Percentiles rank a stretch among this genome's conserved stretches.
phyloP scores from a whole-genome alignment of 2,888 invertebrate genomes.

The Arenicola marina region DNA sequence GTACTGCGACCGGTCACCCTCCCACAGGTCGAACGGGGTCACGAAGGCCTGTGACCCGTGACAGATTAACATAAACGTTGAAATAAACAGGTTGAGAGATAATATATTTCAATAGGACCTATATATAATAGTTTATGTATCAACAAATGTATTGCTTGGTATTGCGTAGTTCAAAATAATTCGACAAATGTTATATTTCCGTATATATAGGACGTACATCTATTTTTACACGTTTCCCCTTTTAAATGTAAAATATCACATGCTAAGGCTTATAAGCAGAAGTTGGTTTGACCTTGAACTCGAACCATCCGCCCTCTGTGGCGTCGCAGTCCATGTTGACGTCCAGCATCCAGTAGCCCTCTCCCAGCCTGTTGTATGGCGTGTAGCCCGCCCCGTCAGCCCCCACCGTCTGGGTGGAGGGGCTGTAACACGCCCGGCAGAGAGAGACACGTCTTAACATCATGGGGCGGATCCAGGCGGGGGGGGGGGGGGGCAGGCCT shows the following conservation, averaged over 20 bases:
- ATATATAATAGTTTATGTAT: too few species aligned
- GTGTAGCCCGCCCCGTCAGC: conserved; percentile 17
- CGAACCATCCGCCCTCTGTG: conserved; percentile 59
- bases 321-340: conserved; percentile 58
- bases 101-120: too few species aligned
- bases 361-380: conserved; percentile 41
- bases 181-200: too few species aligned
- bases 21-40: conserved; percentile 46
- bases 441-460: too few species aligned
- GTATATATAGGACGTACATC: not conserved
- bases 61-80: too few species aligned
- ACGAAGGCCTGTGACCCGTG: too few species aligned
- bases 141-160: too few species aligned
- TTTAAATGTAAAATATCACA: not conserved
- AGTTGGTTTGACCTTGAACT: conserved; percentile 60
- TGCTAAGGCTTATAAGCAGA: not conserved
- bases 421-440: too few species aligned
- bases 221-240: not conserved
- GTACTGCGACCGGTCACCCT: conserved; percentile 48
- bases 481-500: too few species aligned
- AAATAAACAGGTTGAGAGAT: too few species aligned
- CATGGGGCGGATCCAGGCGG: too few species aligned
- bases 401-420: conserved; percentile 12
- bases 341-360: conserved; percentile 60
- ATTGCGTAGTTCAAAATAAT: not conserved